phyloP scores from a whole-genome alignment of 2,888 invertebrate species.

The Torymus aiolomorphi region DNA sequence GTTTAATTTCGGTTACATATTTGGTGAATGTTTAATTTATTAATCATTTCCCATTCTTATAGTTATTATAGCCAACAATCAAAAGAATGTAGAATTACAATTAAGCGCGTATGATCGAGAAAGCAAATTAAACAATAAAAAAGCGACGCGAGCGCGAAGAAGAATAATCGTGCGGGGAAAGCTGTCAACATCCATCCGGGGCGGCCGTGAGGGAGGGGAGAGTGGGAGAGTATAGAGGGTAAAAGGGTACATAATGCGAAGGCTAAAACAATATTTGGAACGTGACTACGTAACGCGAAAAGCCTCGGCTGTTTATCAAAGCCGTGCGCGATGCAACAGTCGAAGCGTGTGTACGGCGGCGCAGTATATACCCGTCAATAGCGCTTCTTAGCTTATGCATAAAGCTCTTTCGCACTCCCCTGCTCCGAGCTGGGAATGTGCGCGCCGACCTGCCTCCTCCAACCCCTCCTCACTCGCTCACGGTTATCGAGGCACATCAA shows the following conservation, averaged over 20 bases:
- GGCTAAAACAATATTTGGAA: constrained; percentile 59
- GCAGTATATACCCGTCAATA: constrained; percentile 66
- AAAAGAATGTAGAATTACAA: too few relatives aligned
- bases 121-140: neutral
- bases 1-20: too few relatives aligned
- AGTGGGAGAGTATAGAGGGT: constrained; percentile 41
- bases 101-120: too few relatives aligned
- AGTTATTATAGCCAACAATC: too few relatives aligned
- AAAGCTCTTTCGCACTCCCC: constrained; percentile 70
- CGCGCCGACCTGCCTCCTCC: constrained; percentile 13
- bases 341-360: constrained; percentile 50
- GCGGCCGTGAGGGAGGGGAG: neutral
- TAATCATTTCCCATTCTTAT: too few relatives aligned
- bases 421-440: constrained; percentile 51
- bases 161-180: constrained; percentile 24
- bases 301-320: constrained; percentile 57
- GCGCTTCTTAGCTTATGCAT: constrained; percentile 73
- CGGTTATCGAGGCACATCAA: constrained; percentile 53
- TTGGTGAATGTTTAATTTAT: too few relatives aligned
- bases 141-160: neutral
- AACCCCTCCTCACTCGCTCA: neutral
- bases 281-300: constrained; percentile 56
- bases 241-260: constrained; percentile 49
- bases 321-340: constrained; percentile 53
- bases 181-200: neutral